A percentile compares a stretch with the other conserved stretches of the same genome.
These are phyloP conservation scores for Nerophis ophidion DNA, from an alignment of 2,113 vertebrate species.

Conservation along the genomic window DNA sequence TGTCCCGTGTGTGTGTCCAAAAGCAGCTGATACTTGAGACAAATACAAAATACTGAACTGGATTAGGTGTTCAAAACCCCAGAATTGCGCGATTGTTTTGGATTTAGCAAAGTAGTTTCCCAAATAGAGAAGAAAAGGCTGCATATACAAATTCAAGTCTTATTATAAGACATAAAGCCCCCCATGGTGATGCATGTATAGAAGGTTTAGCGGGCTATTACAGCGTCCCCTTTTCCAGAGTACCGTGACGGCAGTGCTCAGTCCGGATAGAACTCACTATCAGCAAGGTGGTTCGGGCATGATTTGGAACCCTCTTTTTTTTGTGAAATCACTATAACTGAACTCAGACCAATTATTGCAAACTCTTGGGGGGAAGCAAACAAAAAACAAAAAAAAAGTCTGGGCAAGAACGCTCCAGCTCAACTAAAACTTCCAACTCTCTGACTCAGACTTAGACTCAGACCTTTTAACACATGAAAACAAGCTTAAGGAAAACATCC, in stretches of 20 bases:
- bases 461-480: conserved; percentile 33
- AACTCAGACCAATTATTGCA: conserved; percentile 48
- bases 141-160: conserved; percentile 79
- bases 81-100: conserved; percentile 62
- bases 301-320: conserved; percentile 43
- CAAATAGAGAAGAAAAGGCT: conserved; percentile 70
- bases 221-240: conserved; percentile 72
- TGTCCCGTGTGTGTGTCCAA: conserved; percentile 36
- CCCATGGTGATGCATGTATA: conserved; percentile 62
- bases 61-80: conserved; percentile 56
- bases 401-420: conserved; percentile 56
- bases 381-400: conserved; percentile 24
- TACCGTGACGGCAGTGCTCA: conserved; percentile 44
- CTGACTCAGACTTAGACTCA: conserved; percentile 27
- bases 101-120: conserved; percentile 67
- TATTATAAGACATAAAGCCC: conserved; percentile 82
- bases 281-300: conserved; percentile 3
- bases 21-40: conserved; percentile 33
- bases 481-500: conserved; percentile 41
- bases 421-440: conserved; percentile 20
- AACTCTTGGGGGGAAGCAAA: conserved; percentile 30
- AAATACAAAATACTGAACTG: conserved; percentile 69
- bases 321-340: conserved; percentile 57
- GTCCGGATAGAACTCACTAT: not conserved
- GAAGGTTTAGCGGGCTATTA: conserved; percentile 65